Evolutionary conservation across 2,113 vertebrate species (phyloP).

Genomic region (Rynchops niger): DNA sequence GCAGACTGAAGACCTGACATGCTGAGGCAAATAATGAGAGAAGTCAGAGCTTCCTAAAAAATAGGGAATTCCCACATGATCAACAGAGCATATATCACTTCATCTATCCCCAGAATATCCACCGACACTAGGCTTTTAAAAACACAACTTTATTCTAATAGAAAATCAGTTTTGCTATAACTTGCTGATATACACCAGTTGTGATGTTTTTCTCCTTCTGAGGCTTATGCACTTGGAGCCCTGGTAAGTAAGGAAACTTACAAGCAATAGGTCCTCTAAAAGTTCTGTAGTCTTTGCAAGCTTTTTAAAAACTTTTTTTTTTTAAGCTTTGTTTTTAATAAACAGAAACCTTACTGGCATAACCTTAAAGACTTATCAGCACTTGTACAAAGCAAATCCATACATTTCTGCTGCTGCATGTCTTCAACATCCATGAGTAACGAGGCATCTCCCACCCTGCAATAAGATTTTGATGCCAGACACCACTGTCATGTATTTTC

Average conservation of each 20-base stretch:
- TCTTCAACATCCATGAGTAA: constrained; percentile 2
- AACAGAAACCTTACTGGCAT: not conserved
- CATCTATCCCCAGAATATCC: not conserved
- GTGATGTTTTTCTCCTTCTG: not conserved
- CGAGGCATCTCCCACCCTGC: not conserved
- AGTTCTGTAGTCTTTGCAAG: not conserved
- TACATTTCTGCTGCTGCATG: not conserved
- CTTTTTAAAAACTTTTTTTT: not conserved
- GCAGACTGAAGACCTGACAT: not conserved
- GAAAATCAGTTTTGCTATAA: not conserved
- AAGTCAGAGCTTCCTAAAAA: not conserved
- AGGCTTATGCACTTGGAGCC: not conserved
- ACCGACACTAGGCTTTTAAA: not conserved
- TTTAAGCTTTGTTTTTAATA: not conserved
- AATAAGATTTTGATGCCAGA: constrained; percentile 4
- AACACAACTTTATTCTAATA: not conserved
- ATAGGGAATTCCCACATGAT: not conserved
- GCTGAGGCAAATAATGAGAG: not conserved
- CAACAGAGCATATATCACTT: not conserved
- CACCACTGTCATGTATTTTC: constrained; percentile 20
- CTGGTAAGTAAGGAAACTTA: not conserved
- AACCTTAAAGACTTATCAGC: not conserved
- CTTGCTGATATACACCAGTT: not conserved
- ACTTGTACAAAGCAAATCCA: not conserved
- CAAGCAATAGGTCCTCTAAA: not conserved